Base-by-base conservation (phyloP, 2,113 vertebrate species). In the Proterorhinus semilunaris region DNA sequence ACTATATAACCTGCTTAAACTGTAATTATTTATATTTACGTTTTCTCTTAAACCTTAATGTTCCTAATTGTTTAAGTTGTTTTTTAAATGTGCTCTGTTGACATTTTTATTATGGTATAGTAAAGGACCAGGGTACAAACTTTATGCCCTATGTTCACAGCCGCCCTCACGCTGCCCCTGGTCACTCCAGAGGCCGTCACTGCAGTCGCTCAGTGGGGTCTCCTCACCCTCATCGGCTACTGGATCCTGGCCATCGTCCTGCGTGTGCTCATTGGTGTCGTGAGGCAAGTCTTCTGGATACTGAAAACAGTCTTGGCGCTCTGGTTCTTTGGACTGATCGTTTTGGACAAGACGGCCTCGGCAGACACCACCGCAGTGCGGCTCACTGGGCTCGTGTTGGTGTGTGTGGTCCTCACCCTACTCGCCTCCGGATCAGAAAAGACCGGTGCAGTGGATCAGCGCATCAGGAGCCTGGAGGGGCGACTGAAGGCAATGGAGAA, bases 141-240 rank as follows among this genome's bases (percentile, higher is more conserved):
- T 62, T 49, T 8, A 44, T 71, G 55, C 55, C 45, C 13, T 80
- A 11, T 64, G 8, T 71, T 50, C 76, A 49, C 83, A 93, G 92
- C 72, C 62, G 16, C 81, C 2, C 68, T 92, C 62, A 21, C 21
- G 21, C 21, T 21, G 21, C 92, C 92, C 27, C 88, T 69, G 58
- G 92, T 94, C 83, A 94, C 92, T 11, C 80, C 92, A 7, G 91
- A 93, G 68, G 91, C 88, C 0, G 89, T 94, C 49, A 77, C 89
- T 0, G 68, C 83, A 0, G 89, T 91, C 3, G 89, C 86, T 36
- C 89, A 92, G 83, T 94, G 92, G 90, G 90, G 87, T 27, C 69
- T 94, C 53, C 51, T 92, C 81, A 85, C 86, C 27, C 79, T 92
- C 71, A 90, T 92, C 44, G 87, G 79, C 59, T 94, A 93, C 87